Conservation (phyloP, 2,113 vertebrate species). For the Zosterops borbonicus region DNA sequence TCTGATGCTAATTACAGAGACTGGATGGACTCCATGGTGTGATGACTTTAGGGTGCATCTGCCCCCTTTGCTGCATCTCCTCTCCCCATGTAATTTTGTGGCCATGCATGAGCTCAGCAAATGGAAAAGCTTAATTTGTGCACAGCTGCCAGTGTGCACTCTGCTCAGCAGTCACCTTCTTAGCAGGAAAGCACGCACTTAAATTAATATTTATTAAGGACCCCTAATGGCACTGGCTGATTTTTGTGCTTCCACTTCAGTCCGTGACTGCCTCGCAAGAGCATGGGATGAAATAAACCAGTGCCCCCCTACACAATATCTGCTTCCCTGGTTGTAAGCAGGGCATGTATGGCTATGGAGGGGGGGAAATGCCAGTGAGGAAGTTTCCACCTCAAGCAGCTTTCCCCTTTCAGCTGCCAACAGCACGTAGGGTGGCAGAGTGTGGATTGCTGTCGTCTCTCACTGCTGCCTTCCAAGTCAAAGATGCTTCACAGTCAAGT, state of each 20-base stretch:
- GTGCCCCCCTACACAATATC: background rate
- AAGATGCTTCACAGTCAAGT: background rate
- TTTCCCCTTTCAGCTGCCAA: background rate
- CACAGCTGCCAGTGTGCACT: background rate
- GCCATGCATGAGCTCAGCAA: background rate
- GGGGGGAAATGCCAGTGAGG: background rate
- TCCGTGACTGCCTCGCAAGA: background rate
- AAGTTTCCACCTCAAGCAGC: background rate
- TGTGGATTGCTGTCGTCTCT: rapidly evolving
- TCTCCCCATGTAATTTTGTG: background rate
- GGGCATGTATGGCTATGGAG: background rate
- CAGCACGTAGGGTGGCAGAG: background rate
- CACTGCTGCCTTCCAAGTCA: background rate
- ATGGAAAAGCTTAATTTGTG: background rate
- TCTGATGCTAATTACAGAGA: background rate
- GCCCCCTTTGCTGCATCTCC: background rate
- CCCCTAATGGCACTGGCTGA: background rate
- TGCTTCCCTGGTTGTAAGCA: background rate
- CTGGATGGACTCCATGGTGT: background rate
- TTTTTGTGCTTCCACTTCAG: background rate
- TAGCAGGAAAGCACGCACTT: background rate
- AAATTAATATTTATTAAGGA: constrained; percentile 44
- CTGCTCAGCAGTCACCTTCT: background rate
- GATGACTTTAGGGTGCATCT: background rate
- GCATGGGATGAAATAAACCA: background rate